phyloP scores from a whole-genome alignment of 2,888 invertebrate genomes.

The Embidobia sp. region DNA sequence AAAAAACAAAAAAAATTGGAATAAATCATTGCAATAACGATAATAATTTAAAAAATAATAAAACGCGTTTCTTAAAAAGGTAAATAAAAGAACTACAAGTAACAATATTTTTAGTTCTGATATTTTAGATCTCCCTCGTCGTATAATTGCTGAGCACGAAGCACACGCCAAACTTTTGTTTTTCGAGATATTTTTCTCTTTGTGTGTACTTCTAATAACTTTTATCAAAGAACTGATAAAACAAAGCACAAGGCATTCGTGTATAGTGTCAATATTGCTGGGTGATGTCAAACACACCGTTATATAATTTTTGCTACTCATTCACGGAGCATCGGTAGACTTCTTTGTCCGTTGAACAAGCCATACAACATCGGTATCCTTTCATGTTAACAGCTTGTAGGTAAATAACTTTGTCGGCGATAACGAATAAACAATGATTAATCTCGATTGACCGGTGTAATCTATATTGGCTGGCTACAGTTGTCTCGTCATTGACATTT shows the following conservation, averaged over 20 bases:
- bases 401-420: slow-evolving; percentile 68
- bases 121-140: no score
- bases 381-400: slow-evolving; percentile 70
- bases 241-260: slow-evolving; percentile 43
- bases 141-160: not conserved
- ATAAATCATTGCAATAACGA: no score
- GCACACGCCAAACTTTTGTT: slow-evolving; percentile 24
- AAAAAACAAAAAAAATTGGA: no score
- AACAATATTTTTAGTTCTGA: not conserved
- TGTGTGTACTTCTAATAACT: slow-evolving; percentile 44
- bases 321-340: slow-evolving; percentile 59
- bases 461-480: slow-evolving; percentile 46
- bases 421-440: slow-evolving; percentile 67
- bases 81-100: no score
- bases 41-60: no score
- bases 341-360: slow-evolving; percentile 62
- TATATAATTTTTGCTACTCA: slow-evolving; percentile 66
- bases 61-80: no score
- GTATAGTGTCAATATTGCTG: slow-evolving; percentile 56
- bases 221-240: slow-evolving; percentile 52
- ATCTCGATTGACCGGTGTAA: slow-evolving; percentile 66
- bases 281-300: slow-evolving; percentile 58
- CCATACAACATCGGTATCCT: slow-evolving; percentile 65
- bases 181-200: slow-evolving; percentile 30
- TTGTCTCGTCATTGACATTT: slow-evolving; percentile 41